phyloP scores from a whole-genome alignment of 2,888 invertebrate species.

The Alentia gelatinosa region DNA sequence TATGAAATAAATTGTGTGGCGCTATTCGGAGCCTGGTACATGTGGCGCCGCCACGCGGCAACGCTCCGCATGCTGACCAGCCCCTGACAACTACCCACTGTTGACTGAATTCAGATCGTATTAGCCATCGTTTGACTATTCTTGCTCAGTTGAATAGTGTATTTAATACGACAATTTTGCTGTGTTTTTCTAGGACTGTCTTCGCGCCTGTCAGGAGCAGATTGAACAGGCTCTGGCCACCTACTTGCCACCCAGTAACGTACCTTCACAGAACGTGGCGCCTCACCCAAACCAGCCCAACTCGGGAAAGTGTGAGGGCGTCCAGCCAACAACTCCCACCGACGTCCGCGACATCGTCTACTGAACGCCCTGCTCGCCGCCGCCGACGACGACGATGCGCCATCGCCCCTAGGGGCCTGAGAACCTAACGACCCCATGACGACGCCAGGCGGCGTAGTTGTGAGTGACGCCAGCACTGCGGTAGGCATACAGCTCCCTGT shows the following conservation, averaged over 20 bases:
- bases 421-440: background rate
- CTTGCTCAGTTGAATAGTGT: constrained; percentile 37
- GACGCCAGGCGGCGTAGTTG: background rate
- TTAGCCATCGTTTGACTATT: constrained; percentile 26
- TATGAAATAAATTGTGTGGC: constrained; percentile 41
- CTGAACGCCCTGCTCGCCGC: constrained; percentile 79
- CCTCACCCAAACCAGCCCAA: constrained; percentile 55
- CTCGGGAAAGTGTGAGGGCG: constrained; percentile 61
- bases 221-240: constrained; percentile 76
- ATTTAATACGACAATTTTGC: background rate
- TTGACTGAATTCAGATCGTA: too few species aligned
- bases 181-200: constrained; percentile 72
- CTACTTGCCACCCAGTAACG: constrained; percentile 69
- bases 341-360: constrained; percentile 92
- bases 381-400: background rate
- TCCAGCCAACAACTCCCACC: constrained; percentile 88
- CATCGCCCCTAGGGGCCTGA: background rate
- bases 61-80: background rate
- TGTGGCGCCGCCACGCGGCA: background rate
- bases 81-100: background rate
- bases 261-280: background rate
- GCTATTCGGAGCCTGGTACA: constrained; percentile 22
- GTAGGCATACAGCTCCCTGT: too few species aligned
- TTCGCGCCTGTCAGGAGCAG: constrained; percentile 78
- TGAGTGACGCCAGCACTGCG: too few species aligned